These are phyloP conservation scores for Actinostola sp. DNA, from an alignment of 92 coral and sea anemone genomes.

Conservation along the genomic window DNA sequence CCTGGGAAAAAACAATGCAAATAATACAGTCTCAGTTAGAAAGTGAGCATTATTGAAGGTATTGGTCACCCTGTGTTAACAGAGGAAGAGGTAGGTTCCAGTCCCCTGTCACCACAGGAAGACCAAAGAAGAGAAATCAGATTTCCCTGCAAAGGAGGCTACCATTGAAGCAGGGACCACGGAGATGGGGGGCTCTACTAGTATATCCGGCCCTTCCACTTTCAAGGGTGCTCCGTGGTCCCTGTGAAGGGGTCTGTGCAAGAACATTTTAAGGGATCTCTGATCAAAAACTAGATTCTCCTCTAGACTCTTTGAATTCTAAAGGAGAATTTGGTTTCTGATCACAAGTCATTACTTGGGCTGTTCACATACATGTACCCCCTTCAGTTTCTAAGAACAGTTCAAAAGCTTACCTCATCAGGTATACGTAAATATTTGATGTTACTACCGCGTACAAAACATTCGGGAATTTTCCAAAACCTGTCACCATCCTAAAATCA, in stretches of 20 bases:
- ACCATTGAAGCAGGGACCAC: too few species aligned
- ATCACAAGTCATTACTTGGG: background rate
- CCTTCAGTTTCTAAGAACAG: too few species aligned
- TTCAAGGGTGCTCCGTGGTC: too few species aligned
- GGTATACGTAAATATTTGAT: slow-evolving; percentile 97
- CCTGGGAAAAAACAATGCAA: slow-evolving; percentile 44
- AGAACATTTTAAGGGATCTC: too few species aligned
- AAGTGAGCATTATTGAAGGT: background rate
- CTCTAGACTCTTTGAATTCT: too few species aligned
- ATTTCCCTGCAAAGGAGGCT: too few species aligned
- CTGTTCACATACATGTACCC: background rate
- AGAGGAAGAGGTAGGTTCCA: too few species aligned
- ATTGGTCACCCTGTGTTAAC: slow-evolving; percentile 6
- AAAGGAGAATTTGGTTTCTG: too few species aligned
- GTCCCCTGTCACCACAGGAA: background rate
- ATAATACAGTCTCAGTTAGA: background rate
- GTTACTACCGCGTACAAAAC: slow-evolving; percentile 98
- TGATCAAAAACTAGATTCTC: too few species aligned
- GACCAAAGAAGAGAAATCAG: background rate
- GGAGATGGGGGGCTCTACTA: too few species aligned
- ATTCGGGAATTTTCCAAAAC: slow-evolving; percentile 96
- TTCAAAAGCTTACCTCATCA: slow-evolving; percentile 77
- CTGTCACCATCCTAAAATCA: slow-evolving; percentile 88
- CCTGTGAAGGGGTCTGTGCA: too few species aligned
- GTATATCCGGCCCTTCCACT: too few species aligned